Percentiles rank a stretch among this genome's conserved stretches.
Evolutionary conservation across 2,888 invertebrate genomes (phyloP).

Genomic region (Rotaria macrura): DNA sequence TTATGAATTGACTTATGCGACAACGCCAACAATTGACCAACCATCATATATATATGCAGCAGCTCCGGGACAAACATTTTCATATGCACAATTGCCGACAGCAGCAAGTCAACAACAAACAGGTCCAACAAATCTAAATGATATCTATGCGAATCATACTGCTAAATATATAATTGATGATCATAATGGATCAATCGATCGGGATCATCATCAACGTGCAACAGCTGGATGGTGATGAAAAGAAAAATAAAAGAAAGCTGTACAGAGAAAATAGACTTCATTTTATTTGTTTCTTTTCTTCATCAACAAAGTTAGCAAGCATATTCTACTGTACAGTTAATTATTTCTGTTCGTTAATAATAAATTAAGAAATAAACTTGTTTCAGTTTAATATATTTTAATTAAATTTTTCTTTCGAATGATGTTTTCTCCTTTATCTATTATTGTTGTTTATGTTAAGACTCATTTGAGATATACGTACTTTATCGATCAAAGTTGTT

Average conservation of each 20-base stretch:
- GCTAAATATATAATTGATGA: background rate
- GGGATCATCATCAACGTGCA: background rate
- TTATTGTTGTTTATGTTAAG: too few relatives aligned
- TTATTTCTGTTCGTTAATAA: background rate
- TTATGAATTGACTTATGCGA: constrained; percentile 6
- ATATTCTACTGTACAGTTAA: constrained; percentile 1
- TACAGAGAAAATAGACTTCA: background rate
- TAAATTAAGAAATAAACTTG: background rate
- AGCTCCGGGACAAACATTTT: background rate
- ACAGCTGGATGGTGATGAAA: background rate
- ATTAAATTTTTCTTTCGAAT: too few relatives aligned
- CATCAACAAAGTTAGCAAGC: background rate
- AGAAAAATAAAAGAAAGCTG: background rate
- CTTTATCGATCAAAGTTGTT: too few relatives aligned
- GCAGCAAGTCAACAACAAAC: background rate
- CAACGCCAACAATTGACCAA: background rate
- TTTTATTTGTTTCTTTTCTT: background rate
- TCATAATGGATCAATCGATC: background rate
- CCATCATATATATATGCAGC: background rate
- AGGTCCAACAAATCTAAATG: background rate
- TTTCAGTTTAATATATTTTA: background rate
- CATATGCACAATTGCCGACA: background rate
- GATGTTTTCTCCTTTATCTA: too few relatives aligned
- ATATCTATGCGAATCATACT: background rate
- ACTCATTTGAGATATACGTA: too few relatives aligned